Base-by-base conservation (phyloP, 2,888 invertebrate genomes). In the Thumatha senex region DNA sequence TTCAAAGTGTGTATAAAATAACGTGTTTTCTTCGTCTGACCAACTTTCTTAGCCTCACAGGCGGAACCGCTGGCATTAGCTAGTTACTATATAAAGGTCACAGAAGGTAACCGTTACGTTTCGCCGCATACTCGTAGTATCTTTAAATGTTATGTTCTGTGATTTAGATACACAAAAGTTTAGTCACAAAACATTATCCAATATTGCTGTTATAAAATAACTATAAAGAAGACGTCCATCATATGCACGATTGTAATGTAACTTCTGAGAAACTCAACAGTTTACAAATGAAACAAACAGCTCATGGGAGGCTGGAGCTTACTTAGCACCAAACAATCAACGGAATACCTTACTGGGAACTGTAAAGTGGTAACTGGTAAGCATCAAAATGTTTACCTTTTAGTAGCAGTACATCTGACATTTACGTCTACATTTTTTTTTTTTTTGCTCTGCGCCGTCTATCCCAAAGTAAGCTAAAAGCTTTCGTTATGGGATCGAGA, bases 261-360 rank as follows among this genome's bases (percentile, higher is more conserved):
- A 58, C 49, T 80, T 77, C 80, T 67, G 47, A 66, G 82, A 79
- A 82, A 54, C 48, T 53, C 45, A 54, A 65, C 54, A 71, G 74
- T 72, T 73, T 72, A 70, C 69, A 69, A 69, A 69, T 70, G 68
- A 72, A 73, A 69, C 70, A 74, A 73, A 75, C 68, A 58, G 46
- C 62, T 67, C 64, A 67, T 72, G 70, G 68, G 75, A 71, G 69
- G 76, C 72, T 67, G 72, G 56, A 54, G 56, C 58, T 40, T 63
- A 67, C 56, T 67, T 66, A 58, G 66, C 62, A 63, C 58, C 61
- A 67, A 73, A 78, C 71, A 76, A 75, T 71, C 67, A 66, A 58
- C 63, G 64, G 58, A 64, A 65, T 64, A 67, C 64, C 55, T 53
- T 74, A 73, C 74, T 61, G 53, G 58, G 69, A 78, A 76, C 67